Evolutionary conservation across 30 jellyfish, hydroid and myxozoan genomes (phyloP).

Genomic region (Pelagia noctiluca): DNA sequence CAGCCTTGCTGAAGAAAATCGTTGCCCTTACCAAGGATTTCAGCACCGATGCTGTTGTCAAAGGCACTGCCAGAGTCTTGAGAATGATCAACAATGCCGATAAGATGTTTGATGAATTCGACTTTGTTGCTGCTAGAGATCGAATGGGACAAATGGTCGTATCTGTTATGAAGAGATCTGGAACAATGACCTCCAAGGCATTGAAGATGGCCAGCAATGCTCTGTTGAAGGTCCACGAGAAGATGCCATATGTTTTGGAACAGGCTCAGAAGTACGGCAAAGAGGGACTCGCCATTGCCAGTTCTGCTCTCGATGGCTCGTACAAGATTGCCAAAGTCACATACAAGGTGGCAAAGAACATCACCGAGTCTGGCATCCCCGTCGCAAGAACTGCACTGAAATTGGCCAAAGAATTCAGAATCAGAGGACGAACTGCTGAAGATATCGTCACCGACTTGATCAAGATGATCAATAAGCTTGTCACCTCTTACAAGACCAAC

Average conservation of each 20-base stretch:
- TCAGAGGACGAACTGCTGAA: conserved; percentile 89
- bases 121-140: conserved; percentile 68
- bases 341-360: conserved; percentile 58
- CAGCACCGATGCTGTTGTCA: conserved; percentile 38
- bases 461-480: conserved; percentile 17
- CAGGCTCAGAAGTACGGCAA: conserved; percentile 13
- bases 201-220: conserved; percentile 48
- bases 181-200: conserved; percentile 32
- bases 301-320: conserved; percentile 5
- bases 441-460: conserved; percentile 48
- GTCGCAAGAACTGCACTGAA: conserved; percentile 84
- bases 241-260: conserved; percentile 39
- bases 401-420: conserved; percentile 87
- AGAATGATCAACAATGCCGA: conserved; percentile 56
- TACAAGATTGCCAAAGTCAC: conserved; percentile 40
- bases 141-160: conserved; percentile 55
- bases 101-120: conserved; percentile 64
- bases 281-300: conserved; percentile 36
- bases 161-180: conserved; percentile 22
- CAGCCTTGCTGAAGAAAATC: conserved; percentile 9
- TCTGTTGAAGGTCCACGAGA: conserved; percentile 46
- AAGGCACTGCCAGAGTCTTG: neutral
- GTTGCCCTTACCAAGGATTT: conserved; percentile 18
- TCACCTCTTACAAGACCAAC: conserved; percentile 45
- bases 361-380: conserved; percentile 86